A percentile compares a stretch with the other conserved stretches of the same genome.
Conservation (phyloP, 2,113 vertebrate genomes). For the Myocastor coypus region DNA sequence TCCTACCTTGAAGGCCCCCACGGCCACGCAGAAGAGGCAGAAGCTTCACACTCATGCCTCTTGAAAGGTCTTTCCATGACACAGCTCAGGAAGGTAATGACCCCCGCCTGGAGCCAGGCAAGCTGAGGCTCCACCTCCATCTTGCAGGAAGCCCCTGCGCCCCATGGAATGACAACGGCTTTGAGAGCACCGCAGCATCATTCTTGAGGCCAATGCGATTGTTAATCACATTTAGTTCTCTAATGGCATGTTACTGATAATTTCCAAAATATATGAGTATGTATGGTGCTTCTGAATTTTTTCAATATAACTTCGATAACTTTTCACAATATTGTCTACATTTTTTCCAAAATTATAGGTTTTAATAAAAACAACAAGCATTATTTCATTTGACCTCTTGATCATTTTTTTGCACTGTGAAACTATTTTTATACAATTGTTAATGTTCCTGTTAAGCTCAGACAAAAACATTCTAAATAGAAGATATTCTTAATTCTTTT, state of each 20-base stretch:
- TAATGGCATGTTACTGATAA: background rate
- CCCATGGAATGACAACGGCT: background rate
- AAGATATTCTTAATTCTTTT: background rate
- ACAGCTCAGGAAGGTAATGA: background rate
- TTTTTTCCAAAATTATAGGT: slow-evolving; percentile 3
- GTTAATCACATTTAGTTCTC: background rate
- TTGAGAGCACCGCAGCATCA: background rate
- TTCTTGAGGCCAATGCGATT: background rate
- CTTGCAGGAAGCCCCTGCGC: background rate
- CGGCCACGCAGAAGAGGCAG: background rate
- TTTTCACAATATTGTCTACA: background rate
- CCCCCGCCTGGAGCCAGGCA: background rate
- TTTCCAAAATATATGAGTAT: slow-evolving; percentile 3
- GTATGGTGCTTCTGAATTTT: background rate
- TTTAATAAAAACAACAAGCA: slow-evolving; percentile 18
- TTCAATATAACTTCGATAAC: background rate
- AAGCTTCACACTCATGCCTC: too few species aligned
- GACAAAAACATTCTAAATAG: background rate
- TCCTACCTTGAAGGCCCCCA: background rate
- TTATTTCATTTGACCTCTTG: background rate
- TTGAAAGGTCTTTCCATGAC: background rate
- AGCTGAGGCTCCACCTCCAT: background rate
- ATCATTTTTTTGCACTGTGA: background rate
- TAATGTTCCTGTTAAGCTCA: background rate
- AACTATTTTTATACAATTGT: background rate